Conservation (phyloP, 64 coral and sea anemone genomes). For the Montipora capricornis region DNA sequence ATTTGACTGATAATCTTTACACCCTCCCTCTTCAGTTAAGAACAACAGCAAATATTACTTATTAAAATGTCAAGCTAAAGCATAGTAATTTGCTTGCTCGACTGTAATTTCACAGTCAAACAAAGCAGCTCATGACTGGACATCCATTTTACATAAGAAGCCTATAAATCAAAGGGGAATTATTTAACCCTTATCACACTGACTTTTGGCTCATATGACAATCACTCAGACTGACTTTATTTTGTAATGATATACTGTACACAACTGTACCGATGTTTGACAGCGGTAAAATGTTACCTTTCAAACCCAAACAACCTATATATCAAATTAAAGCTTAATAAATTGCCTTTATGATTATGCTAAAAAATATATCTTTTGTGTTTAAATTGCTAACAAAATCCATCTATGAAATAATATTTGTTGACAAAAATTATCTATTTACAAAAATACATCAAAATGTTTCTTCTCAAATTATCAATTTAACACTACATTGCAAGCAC, state of each 20-base stretch:
- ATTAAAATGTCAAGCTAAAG: too few species aligned
- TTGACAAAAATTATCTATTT: neutral
- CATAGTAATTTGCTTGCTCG: too few species aligned
- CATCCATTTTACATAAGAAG: too few species aligned
- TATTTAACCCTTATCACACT: too few species aligned
- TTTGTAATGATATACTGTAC: neutral
- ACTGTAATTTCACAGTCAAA: too few species aligned
- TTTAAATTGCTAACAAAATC: neutral
- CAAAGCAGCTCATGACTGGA: too few species aligned
- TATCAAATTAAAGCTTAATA: slow-evolving; percentile 6
- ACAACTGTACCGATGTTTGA: neutral
- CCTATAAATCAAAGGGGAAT: too few species aligned
- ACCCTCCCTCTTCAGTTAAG: too few species aligned
- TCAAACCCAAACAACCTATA: neutral
- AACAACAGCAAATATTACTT: too few species aligned
- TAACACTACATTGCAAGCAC: neutral
- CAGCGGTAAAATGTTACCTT: neutral
- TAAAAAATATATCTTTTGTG: neutral
- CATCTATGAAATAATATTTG: neutral
- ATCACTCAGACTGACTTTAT: too few species aligned
- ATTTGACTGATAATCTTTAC: too few species aligned
- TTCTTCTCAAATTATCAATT: neutral
- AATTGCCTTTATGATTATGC: neutral
- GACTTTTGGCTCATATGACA: too few species aligned
- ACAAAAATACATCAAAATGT: neutral